Percentiles rank a stretch among this genome's conserved stretches.
Evolutionary conservation across 2,888 invertebrate genomes (phyloP).

Genomic region (Hyppa rectilinea): DNA sequence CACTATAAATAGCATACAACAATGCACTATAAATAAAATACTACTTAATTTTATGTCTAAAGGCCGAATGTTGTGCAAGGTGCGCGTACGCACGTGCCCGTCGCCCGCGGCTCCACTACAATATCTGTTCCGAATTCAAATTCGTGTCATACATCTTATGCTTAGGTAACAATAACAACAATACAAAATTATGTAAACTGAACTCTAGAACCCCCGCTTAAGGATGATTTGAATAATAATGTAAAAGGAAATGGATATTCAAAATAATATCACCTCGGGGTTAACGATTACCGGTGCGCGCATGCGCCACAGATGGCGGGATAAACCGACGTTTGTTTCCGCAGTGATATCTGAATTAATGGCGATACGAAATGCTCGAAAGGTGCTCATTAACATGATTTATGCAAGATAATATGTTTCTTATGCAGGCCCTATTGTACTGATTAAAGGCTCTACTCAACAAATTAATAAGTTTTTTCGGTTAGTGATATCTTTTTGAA

Average conservation of each 20-base stretch:
- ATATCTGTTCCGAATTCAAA: constrained; percentile 88
- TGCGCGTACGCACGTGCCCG: constrained; percentile 89
- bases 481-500: constrained; percentile 46
- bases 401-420: constrained; percentile 88
- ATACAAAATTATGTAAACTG: constrained; percentile 81
- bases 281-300: constrained; percentile 90
- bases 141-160: constrained; percentile 89
- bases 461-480: constrained; percentile 67
- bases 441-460: constrained; percentile 75
- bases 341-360: constrained; percentile 91
- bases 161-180: constrained; percentile 76
- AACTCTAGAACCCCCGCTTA: constrained; percentile 83
- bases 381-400: constrained; percentile 91
- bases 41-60: constrained; percentile 79
- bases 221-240: constrained; percentile 87
- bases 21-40: constrained; percentile 79
- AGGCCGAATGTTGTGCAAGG: constrained; percentile 85
- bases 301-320: constrained; percentile 89
- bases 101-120: constrained; percentile 84
- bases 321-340: constrained; percentile 91
- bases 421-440: constrained; percentile 81
- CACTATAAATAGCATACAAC: constrained; percentile 70
- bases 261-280: constrained; percentile 91
- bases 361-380: constrained; percentile 89
- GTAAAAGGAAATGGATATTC: constrained; percentile 89